Evolutionary conservation across 2,888 invertebrate genomes (phyloP).

Genomic region (Caenorhabditis japonica): DNA sequence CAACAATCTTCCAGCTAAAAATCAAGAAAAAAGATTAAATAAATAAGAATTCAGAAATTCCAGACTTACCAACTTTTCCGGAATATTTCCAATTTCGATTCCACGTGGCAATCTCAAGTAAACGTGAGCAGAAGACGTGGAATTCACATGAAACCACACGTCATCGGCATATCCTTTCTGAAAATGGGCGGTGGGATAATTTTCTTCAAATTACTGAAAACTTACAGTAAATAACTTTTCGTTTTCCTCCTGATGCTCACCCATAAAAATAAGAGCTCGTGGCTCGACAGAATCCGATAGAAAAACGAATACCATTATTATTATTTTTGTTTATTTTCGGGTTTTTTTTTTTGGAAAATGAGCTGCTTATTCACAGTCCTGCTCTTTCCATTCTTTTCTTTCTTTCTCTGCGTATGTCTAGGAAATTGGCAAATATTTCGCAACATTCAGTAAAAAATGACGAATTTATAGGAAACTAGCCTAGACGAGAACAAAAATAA

Average conservation of each 20-base stretch:
- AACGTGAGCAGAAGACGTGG: constrained; percentile 94
- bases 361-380: too few relatives aligned
- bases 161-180: constrained; percentile 93
- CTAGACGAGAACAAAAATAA: neutral
- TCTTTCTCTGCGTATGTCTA: neutral
- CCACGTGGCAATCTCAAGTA: constrained; percentile 90
- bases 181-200: neutral
- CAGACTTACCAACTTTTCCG: constrained; percentile 83
- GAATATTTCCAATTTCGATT: constrained; percentile 92
- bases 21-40: neutral
- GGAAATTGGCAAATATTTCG: constrained; percentile 3
- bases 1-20: constrained; percentile 89
- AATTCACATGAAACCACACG: constrained; percentile 98
- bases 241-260: constrained; percentile 96
- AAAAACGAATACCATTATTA: constrained; percentile 64
- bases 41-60: neutral
- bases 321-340: neutral
- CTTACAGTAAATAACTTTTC: constrained; percentile 88
- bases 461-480: neutral
- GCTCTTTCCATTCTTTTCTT: neutral
- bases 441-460: neutral
- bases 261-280: constrained; percentile 91
- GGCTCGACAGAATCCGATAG: constrained; percentile 84
- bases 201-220: neutral
- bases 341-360: too few relatives aligned